Percentiles rank a stretch among this genome's conserved stretches.
These are phyloP conservation scores for Xiphorhynchus elegans DNA, from an alignment of 2,113 vertebrate genomes.

Conservation along the genomic window DNA sequence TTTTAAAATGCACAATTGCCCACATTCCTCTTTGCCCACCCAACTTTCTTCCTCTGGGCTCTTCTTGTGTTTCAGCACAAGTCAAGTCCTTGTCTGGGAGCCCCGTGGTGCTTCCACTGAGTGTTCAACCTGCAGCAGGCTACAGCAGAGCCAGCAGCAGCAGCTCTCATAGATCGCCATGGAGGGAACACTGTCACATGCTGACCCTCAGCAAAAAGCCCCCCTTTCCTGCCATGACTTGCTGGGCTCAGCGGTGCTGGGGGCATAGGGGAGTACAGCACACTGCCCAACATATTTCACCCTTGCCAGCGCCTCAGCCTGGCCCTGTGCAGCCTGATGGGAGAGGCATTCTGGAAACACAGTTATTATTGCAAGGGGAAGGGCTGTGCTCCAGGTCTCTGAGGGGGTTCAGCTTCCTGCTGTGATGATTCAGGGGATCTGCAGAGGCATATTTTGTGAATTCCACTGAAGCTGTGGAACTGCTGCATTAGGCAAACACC, in stretches of 20 bases:
- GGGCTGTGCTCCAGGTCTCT: not conserved
- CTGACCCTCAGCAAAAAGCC: not conserved
- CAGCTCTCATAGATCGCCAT: rapidly evolving
- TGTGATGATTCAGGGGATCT: not conserved
- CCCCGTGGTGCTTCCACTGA: not conserved
- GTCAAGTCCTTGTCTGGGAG: not conserved
- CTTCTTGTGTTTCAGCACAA: not conserved
- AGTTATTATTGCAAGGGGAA: not conserved
- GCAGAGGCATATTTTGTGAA: not conserved
- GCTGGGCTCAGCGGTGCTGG: not conserved
- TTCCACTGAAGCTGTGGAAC: not conserved
- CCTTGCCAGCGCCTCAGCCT: rapidly evolving
- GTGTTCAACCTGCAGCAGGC: not conserved
- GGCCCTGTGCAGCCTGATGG: rapidly evolving
- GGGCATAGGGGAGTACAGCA: rapidly evolving
- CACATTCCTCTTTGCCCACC: not conserved
- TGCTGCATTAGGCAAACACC: conserved; percentile 20
- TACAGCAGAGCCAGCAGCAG: not conserved
- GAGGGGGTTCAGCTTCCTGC: not conserved
- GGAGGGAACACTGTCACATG: not conserved
- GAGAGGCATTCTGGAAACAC: not conserved
- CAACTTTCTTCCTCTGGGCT: not conserved
- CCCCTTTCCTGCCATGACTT: not conserved
- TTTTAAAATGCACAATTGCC: not conserved
- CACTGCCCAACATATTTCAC: rapidly evolving